Evolutionary conservation across 2,113 vertebrate species (phyloP).

Genomic region (Menura novaehollandiae): DNA sequence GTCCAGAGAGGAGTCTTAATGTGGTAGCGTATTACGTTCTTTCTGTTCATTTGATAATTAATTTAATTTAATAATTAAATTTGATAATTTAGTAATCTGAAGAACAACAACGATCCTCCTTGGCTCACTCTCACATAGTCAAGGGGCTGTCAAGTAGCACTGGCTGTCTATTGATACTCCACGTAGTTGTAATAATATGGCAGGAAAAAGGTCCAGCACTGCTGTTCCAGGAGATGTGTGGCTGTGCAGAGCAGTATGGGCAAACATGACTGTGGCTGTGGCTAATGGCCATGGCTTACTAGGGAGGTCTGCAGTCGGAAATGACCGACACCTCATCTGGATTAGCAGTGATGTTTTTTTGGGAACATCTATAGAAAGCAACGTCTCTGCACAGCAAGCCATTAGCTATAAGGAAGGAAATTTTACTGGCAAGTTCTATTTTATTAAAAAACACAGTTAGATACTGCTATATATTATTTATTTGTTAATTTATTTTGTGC

Average conservation of each 20-base stretch:
- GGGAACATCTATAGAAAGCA: background rate
- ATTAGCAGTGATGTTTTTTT: rapidly evolving
- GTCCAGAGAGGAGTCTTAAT: background rate
- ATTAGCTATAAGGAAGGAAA: background rate
- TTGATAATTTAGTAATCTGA: background rate
- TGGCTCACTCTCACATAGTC: background rate
- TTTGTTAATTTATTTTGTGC: background rate
- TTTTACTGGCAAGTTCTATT: background rate
- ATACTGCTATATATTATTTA: background rate
- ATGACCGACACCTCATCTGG: background rate
- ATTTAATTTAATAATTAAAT: too few species aligned
- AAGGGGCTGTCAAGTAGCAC: background rate
- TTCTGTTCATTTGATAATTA: background rate
- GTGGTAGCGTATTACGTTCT: background rate
- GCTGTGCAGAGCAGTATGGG: rapidly evolving
- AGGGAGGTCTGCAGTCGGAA: background rate
- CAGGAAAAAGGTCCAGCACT: rapidly evolving
- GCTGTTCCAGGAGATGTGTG: rapidly evolving
- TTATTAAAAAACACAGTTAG: background rate
- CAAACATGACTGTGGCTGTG: background rate
- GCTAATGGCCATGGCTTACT: background rate
- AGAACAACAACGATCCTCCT: background rate
- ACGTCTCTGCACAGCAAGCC: background rate
- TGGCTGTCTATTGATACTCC: background rate
- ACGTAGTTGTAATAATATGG: rapidly evolving